A percentile compares a stretch with the other conserved stretches of the same genome.
Conservation (phyloP, 2,888 invertebrate genomes). For the Drosophila aldrichi region DNA sequence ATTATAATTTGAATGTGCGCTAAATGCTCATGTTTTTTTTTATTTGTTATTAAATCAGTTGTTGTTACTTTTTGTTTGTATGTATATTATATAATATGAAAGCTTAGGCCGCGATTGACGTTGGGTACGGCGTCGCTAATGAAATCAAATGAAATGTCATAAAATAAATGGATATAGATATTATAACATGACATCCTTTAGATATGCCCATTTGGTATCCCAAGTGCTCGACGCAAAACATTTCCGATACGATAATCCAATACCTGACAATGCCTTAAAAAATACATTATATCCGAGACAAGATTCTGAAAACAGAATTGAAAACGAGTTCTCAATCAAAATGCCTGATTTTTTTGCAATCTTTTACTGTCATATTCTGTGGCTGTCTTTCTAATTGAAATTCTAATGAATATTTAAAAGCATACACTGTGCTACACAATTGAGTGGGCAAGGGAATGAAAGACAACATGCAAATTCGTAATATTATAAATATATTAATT, state of each 20-base stretch:
- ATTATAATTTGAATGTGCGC: conserved; percentile 78
- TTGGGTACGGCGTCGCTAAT: conserved; percentile 55
- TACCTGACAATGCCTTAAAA: conserved; percentile 27
- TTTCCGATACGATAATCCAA: conserved; percentile 59
- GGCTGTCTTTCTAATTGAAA: conserved; percentile 44
- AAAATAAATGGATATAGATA: conserved; percentile 63
- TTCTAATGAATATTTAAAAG: conserved; percentile 47
- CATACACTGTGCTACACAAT: conserved; percentile 53
- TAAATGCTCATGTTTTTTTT: conserved; percentile 70
- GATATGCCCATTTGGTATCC: conserved; percentile 63
- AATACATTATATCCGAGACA: conserved; percentile 2
- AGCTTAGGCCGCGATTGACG: conserved; percentile 28
- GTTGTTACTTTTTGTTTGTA: conserved; percentile 25
- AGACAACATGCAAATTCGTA: not conserved
- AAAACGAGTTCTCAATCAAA: conserved; percentile 73
- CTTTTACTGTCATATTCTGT: conserved; percentile 54
- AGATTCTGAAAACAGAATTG: conserved; percentile 19
- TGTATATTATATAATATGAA: conserved; percentile 18
- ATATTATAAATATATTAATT: not conserved
- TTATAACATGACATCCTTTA: conserved; percentile 72
- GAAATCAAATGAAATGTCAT: conserved; percentile 68
- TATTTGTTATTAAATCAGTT: conserved; percentile 40
- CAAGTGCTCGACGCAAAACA: conserved; percentile 43
- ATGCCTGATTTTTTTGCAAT: conserved; percentile 55
- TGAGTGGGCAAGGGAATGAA: not conserved